phyloP scores from a whole-genome alignment of 2,113 vertebrate species.

The Rhynchopsitta pachyrhyncha region DNA sequence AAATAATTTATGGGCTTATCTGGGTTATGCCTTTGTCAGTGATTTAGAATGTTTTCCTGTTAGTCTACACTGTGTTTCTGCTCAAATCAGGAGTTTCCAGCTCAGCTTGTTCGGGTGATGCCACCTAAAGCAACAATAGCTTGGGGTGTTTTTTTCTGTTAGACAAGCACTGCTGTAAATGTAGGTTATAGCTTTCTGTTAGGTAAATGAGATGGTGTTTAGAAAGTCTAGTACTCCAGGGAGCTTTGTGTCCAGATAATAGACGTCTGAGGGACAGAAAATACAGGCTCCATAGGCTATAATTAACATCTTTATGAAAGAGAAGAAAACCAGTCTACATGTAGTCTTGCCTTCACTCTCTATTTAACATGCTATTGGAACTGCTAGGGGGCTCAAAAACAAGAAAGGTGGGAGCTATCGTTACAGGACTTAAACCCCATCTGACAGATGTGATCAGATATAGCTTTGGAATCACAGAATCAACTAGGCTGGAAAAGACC shows the following conservation, averaged over 20 bases:
- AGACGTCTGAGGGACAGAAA: neutral
- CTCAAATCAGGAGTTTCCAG: neutral
- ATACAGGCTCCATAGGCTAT: neutral
- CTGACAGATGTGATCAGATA: neutral
- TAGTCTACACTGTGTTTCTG: neutral
- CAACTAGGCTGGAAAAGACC: neutral
- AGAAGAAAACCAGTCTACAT: neutral
- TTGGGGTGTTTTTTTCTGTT: neutral
- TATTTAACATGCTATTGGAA: neutral
- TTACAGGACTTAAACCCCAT: fast-evolving
- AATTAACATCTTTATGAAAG: neutral
- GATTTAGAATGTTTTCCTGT: neutral
- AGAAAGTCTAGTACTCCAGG: neutral
- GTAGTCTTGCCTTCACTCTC: neutral
- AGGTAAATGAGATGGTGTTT: neutral
- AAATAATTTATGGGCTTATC: neutral
- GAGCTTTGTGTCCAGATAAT: neutral
- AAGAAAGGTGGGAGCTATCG: fast-evolving
- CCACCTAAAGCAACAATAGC: neutral
- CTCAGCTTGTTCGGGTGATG: neutral
- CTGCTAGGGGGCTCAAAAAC: neutral
- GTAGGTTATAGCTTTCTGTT: neutral
- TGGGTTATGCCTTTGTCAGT: neutral
- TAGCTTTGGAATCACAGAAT: neutral
- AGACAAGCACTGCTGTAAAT: neutral